Base-by-base conservation (phyloP, 2,888 invertebrate species). In the Aspidiotus destructor region DNA sequence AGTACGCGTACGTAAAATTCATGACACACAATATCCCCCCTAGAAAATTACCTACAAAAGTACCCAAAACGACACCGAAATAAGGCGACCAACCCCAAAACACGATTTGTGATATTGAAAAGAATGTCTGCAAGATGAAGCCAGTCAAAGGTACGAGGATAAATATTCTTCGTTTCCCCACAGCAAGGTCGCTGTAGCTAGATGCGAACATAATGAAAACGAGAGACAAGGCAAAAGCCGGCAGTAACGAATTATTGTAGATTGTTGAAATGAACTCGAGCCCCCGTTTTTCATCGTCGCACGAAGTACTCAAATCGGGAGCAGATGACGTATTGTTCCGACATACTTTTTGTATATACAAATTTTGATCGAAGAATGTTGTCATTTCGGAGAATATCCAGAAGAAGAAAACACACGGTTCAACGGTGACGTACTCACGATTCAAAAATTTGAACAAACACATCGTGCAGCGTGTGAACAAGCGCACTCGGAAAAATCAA, bases 21-120 rank as follows among this genome's bases (percentile, higher is more conserved):
- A 73, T 72, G 63, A 72, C 65, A 60, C 73, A 72, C 54, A 72
- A 69, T 44, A 72, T 70, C 8, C 72, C 70, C 0, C 74, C 74
- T 0, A 72, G 72, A n/a, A 74, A 17, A 1, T 72, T 73, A 1
- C 73, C 72, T 7, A 72, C 69, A 2, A 73, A 17, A 0, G 71
- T 71, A 54, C 72, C 72, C 13, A 71, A 68, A 13, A 73, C n/a
- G 0, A 73, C 73, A 5, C 73, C 73, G 0, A 72, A 67, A 15
- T 71, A 63, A 28, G 73, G 71, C 8, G 73, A 71, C 72, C 72
- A 73, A 5, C 60, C 68, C 71, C 72, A 72, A 61, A 69, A 73
- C 58, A 71, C 71, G 7, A 72, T 71, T 52, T 73, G 72, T 1
- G 73, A 40, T 8, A 72, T 41, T 28, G 70, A 65, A 0, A 72